Conservation (phyloP, 2,797 vertebrate species). For the Tiaroga cobitis region DNA sequence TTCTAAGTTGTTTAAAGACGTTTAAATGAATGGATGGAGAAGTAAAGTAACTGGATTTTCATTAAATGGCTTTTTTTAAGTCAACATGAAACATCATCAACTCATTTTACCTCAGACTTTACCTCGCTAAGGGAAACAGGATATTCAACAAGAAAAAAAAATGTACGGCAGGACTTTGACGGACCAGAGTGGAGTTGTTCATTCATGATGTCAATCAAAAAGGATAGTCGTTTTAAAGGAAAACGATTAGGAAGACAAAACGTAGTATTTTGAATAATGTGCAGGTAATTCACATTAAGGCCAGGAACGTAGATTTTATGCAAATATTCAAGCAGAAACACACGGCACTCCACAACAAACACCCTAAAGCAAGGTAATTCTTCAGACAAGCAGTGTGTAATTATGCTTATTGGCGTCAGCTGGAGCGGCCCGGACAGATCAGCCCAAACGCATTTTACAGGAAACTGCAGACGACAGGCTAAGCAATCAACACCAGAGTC, state of each 20-base stretch:
- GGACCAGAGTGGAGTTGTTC: neutral
- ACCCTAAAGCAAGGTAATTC: neutral
- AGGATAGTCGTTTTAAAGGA: neutral
- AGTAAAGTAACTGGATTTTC: neutral
- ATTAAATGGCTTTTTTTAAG: neutral
- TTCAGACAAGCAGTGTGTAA: slow-evolving; percentile 28
- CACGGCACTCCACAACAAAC: neutral
- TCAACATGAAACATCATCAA: neutral
- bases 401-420: slow-evolving; percentile 11
- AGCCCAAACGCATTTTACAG: slow-evolving; percentile 57
- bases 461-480: slow-evolving; percentile 53
- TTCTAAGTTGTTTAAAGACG: neutral
- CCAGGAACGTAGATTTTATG: neutral
- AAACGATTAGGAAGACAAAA: neutral
- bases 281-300: neutral
- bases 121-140: neutral
- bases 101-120: neutral
- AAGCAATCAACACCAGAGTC: slow-evolving; percentile 60
- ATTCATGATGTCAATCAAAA: neutral
- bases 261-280: neutral
- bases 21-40: neutral
- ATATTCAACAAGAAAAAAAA: neutral
- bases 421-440: slow-evolving; percentile 5
- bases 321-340: neutral
- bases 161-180: no score